Conservation (phyloP, 2,797 vertebrate genomes). For the Leuciscus waleckii region DNA sequence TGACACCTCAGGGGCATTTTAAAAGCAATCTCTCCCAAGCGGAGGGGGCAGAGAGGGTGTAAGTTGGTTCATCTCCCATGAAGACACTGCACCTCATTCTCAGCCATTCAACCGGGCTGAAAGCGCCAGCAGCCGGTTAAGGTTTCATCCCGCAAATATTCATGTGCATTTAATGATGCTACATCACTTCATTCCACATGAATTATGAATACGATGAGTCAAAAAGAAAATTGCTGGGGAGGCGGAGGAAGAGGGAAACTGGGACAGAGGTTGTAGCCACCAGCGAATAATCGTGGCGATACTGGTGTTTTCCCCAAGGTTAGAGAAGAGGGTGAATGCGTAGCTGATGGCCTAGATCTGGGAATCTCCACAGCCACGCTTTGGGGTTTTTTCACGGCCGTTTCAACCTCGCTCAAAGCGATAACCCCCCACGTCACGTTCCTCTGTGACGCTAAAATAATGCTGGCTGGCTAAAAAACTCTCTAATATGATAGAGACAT, state of each 20-base stretch:
- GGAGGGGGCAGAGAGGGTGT: conserved; percentile 50
- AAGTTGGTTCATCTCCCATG: conserved; percentile 55
- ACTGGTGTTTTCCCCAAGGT: conserved; percentile 47
- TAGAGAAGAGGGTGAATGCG: conserved; percentile 50
- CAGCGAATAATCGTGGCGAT: conserved; percentile 44
- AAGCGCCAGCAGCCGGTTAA: conserved; percentile 70
- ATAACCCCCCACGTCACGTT: conserved; percentile 55
- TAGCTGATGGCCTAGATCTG: conserved; percentile 68
- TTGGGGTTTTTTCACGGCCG: conserved; percentile 34
- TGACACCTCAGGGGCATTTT: conserved; percentile 62
- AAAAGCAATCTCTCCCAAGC: conserved; percentile 57
- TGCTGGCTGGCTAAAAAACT: conserved; percentile 45
- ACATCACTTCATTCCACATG: conserved; percentile 74
- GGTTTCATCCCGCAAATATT: conserved; percentile 76
- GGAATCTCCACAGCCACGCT: conserved; percentile 50
- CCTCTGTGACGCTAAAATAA: conserved; percentile 63
- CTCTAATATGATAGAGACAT: conserved; percentile 49
- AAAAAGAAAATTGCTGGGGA: conserved; percentile 57
- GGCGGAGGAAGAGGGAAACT: conserved; percentile 42
- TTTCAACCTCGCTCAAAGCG: conserved; percentile 60
- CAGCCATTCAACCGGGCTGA: conserved; percentile 1
- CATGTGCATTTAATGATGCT: conserved; percentile 75
- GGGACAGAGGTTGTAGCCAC: conserved; percentile 58
- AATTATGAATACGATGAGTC: conserved; percentile 77
- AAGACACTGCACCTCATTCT: conserved; percentile 53